Conservation (phyloP, 1,140 invertebrate species). For the Pseudachorutes palmiensis region DNA sequence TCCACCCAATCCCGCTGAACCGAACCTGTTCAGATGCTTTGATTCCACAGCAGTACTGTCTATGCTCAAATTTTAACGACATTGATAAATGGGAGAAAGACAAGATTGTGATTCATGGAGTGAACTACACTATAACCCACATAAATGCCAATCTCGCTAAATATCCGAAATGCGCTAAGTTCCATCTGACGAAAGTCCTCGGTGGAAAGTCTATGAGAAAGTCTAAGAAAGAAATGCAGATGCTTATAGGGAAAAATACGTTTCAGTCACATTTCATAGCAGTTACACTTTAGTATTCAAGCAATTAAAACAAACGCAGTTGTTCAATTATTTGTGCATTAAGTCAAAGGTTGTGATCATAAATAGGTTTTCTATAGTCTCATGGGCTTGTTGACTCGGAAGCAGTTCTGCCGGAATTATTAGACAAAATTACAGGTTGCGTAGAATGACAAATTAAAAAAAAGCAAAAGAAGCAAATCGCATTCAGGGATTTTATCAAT, state of each 20-base stretch:
- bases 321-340: no score
- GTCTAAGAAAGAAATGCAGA: no score
- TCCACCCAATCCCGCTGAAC: neutral
- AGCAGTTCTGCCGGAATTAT: no score
- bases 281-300: no score
- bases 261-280: conserved; percentile 41
- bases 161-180: conserved; percentile 46
- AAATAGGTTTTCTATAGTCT: no score
- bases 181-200: conserved; percentile 50
- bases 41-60: conserved; percentile 44
- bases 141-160: conserved; percentile 53
- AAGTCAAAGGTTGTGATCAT: no score
- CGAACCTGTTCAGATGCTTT: conserved; percentile 55
- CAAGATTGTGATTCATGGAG: neutral
- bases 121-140: conserved; percentile 46
- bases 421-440: no score
- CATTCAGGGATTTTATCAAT: no score
- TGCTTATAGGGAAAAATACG: neutral
- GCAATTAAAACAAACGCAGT: no score
- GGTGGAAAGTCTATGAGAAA: conserved; percentile 49
- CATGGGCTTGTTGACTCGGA: no score
- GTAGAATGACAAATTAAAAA: no score
- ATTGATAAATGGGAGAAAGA: neutral
- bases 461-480: no score
- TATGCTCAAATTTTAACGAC: neutral